Conservation (phyloP, 2,888 invertebrate species). For the Philereme transversata region DNA sequence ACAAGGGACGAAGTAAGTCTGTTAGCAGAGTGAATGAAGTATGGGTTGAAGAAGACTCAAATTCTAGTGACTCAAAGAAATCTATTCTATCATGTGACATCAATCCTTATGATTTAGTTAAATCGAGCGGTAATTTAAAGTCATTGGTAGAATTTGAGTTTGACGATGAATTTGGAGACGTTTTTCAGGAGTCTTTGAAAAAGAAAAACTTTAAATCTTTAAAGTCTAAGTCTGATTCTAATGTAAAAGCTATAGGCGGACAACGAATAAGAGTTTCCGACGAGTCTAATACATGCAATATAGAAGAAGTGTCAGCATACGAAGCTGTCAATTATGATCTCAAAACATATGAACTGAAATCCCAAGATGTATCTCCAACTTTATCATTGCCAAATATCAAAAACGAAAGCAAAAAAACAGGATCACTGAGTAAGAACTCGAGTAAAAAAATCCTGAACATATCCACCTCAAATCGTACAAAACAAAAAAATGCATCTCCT, state of each 20-base stretch:
- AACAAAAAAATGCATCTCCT: conserved; percentile 82
- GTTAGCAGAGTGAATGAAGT: conserved; percentile 77
- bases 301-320: conserved; percentile 71
- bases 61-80: conserved; percentile 74
- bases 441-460: conserved; percentile 64
- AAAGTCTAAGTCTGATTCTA: conserved; percentile 73
- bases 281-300: conserved; percentile 69
- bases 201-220: conserved; percentile 56
- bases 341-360: conserved; percentile 70
- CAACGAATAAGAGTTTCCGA: conserved; percentile 87
- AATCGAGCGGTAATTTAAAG: conserved; percentile 77
- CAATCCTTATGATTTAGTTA: conserved; percentile 92
- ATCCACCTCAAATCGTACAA: conserved; percentile 64
- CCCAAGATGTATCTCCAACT: conserved; percentile 60
- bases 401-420: conserved; percentile 68
- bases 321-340: conserved; percentile 80
- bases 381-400: conserved; percentile 76
- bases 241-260: conserved; percentile 87
- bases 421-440: conserved; percentile 63
- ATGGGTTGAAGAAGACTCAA: conserved; percentile 72
- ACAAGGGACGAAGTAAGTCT: conserved; percentile 75
- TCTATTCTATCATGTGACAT: conserved; percentile 93
- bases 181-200: conserved; percentile 69
- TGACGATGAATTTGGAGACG: conserved; percentile 78
- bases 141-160: conserved; percentile 79